phyloP scores from a whole-genome alignment of 2,113 vertebrate species.

The Melanerpes aurifrons region DNA sequence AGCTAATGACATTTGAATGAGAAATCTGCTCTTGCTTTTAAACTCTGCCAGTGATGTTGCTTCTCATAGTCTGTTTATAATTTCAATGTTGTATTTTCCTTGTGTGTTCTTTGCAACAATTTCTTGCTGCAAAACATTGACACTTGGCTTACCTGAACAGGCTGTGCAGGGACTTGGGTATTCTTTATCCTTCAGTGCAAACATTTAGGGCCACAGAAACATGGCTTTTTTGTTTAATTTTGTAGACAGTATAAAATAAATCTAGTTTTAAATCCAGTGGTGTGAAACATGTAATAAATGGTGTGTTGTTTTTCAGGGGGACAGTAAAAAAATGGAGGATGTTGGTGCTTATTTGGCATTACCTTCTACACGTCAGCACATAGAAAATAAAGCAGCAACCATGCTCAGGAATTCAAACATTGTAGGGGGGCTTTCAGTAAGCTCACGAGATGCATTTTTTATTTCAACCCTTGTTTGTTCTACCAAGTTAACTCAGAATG shows the following conservation, averaged over 20 bases:
- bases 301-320: slow-evolving; percentile 82
- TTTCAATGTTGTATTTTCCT: neutral
- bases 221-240: neutral
- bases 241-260: neutral
- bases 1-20: neutral
- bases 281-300: neutral
- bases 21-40: neutral
- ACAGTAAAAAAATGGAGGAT: slow-evolving; percentile 98
- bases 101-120: neutral
- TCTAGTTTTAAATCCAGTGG: neutral
- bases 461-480: slow-evolving; percentile 97
- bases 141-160: neutral
- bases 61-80: neutral
- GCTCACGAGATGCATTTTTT: slow-evolving; percentile 89
- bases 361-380: slow-evolving; percentile 82
- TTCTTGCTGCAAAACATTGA: neutral
- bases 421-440: slow-evolving; percentile 86
- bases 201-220: neutral
- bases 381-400: slow-evolving; percentile 80
- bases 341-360: slow-evolving; percentile 85
- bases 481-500: slow-evolving; percentile 98
- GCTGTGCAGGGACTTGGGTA: no score
- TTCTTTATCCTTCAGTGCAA: neutral
- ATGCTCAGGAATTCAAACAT: slow-evolving; percentile 85
- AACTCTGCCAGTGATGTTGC: neutral